Percentiles rank a stretch among this genome's conserved stretches.
phyloP scores from a whole-genome alignment of 2,888 invertebrate genomes.

The Caenorhabditis panamensis region DNA sequence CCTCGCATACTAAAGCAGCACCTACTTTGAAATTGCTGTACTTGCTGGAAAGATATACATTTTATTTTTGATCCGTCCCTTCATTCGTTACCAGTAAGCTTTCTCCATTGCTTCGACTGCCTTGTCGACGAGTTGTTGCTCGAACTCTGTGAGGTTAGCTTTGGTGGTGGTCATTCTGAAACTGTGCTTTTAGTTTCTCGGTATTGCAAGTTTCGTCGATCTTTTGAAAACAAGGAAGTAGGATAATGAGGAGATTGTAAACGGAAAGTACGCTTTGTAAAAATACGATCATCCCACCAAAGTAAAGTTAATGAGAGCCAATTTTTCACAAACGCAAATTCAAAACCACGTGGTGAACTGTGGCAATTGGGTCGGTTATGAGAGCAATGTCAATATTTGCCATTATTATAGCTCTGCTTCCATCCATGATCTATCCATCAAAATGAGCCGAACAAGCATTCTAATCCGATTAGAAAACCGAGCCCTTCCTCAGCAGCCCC shows the following conservation, averaged over 20 bases:
- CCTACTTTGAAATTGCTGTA: conserved; percentile 94
- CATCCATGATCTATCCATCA: neutral
- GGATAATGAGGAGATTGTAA: too few relatives aligned
- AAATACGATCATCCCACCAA: too few relatives aligned
- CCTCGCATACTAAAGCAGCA: conserved; percentile 87
- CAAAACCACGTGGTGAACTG: neutral
- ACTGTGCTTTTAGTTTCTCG: neutral
- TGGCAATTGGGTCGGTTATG: neutral
- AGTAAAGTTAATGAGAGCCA: too few relatives aligned
- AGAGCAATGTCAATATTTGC: conserved; percentile 7
- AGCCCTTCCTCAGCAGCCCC: conserved; percentile 14
- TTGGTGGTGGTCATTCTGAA: conserved; percentile 50
- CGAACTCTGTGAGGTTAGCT: conserved; percentile 44
- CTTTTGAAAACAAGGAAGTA: neutral
- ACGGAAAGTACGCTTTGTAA: too few relatives aligned
- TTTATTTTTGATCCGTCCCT: neutral
- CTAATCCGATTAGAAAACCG: neutral
- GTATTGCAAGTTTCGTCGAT: neutral
- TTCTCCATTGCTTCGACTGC: conserved; percentile 62
- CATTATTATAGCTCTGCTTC: neutral
- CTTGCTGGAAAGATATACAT: too few relatives aligned
- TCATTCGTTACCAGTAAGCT: conserved; percentile 67
- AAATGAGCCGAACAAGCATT: conserved; percentile 8
- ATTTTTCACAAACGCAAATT: neutral
- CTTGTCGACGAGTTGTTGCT: conserved; percentile 58